phyloP scores from a whole-genome alignment of 1,140 invertebrate species.

The Macrocentrus cingulum region DNA sequence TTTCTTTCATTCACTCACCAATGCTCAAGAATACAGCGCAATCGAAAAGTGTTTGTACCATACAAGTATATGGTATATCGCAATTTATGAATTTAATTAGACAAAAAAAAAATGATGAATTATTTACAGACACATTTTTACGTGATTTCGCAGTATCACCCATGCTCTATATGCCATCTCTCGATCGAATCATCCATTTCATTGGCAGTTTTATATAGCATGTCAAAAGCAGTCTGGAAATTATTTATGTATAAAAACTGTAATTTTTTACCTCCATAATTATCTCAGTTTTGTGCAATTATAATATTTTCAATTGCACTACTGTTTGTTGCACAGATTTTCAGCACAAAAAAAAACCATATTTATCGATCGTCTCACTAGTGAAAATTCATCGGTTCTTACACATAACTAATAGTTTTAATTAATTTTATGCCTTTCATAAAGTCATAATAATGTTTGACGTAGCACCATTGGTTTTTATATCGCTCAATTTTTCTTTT shows the following conservation, averaged over 20 bases:
- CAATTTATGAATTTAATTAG: not conserved
- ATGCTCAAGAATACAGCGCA: no score
- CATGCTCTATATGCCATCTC: slow-evolving; percentile 1
- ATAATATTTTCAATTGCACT: slow-evolving; percentile 45
- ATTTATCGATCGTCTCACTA: not conserved
- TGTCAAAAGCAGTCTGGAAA: slow-evolving; percentile 28
- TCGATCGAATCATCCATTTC: slow-evolving; percentile 5
- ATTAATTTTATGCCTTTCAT: slow-evolving; percentile 21
- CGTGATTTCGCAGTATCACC: no score
- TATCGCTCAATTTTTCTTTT: slow-evolving; percentile 63
- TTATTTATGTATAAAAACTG: slow-evolving; percentile 50
- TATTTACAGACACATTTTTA: slow-evolving; percentile 8
- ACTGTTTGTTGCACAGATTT: slow-evolving; percentile 24
- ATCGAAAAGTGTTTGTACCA: no score
- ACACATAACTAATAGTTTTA: slow-evolving; percentile 4
- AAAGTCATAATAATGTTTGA: slow-evolving; percentile 26
- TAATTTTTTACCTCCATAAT: slow-evolving; percentile 34
- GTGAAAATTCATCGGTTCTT: slow-evolving; percentile 28
- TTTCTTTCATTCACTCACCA: no score
- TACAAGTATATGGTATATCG: no score
- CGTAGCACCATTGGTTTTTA: slow-evolving; percentile 43
- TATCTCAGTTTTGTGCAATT: slow-evolving; percentile 48
- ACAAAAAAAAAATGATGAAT: not conserved
- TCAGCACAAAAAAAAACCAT: not conserved
- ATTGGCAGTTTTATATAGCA: slow-evolving; percentile 36